phyloP scores from a whole-genome alignment of 2,797 vertebrate genomes.

The Octomys mimax region DNA sequence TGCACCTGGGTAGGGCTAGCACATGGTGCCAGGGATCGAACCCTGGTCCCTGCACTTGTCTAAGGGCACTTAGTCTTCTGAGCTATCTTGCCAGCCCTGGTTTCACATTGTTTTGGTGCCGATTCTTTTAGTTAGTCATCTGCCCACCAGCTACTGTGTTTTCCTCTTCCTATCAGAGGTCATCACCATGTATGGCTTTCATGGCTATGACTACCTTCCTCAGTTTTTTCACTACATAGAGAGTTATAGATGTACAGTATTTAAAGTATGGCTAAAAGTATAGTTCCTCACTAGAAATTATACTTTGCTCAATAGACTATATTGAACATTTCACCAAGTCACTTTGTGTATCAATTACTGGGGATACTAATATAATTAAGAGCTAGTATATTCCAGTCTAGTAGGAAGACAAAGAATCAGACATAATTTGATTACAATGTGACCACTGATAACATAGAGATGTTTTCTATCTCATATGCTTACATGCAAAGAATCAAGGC shows the following conservation, averaged over 20 bases:
- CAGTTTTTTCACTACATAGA: neutral
- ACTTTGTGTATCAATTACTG: neutral
- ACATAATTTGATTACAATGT: neutral
- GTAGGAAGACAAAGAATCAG: neutral
- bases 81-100: no score
- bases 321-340: neutral
- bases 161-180: neutral
- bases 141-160: neutral
- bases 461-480: neutral
- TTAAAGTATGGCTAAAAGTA: neutral
- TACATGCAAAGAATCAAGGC: neutral
- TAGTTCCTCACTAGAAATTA: constrained; percentile 10
- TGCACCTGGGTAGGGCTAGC: no score
- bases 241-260: neutral
- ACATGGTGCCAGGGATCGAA: no score
- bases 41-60: no score
- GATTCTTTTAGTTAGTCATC: neutral
- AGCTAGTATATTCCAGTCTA: neutral
- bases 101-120: neutral
- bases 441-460: neutral
- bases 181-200: neutral
- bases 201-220: neutral
- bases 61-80: no score
- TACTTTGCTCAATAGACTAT: neutral
- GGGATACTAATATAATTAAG: neutral